Evolutionary conservation across 2,888 invertebrate species (phyloP).

Genomic region (Drosophila peninsularis): DNA sequence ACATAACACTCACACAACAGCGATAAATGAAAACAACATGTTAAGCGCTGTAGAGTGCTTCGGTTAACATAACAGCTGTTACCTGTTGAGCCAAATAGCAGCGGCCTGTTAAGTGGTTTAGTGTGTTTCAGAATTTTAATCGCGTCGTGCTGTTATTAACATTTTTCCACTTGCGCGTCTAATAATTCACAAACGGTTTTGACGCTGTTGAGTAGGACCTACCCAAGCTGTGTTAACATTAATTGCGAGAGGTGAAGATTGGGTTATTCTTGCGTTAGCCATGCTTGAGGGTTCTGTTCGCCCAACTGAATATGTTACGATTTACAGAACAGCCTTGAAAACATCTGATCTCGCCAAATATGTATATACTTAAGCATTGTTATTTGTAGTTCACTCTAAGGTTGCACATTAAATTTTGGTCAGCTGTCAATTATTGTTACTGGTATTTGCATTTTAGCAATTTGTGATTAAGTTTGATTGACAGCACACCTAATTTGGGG

Average conservation of each 20-base stretch:
- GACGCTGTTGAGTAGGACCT: not conserved
- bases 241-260: constrained; percentile 77
- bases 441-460: constrained; percentile 28
- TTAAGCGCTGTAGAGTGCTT: not conserved
- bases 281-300: constrained; percentile 78
- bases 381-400: not conserved
- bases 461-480: constrained; percentile 57
- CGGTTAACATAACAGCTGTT: constrained; percentile 6
- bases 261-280: constrained; percentile 65
- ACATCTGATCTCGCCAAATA: constrained; percentile 78
- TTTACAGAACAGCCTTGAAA: constrained; percentile 74
- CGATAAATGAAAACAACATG: constrained; percentile 4
- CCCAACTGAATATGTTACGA: constrained; percentile 80
- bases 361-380: not conserved
- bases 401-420: constrained; percentile 8
- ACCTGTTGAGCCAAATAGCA: not conserved
- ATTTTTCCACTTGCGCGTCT: not conserved
- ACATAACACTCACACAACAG: constrained; percentile 11
- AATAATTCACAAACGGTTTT: constrained; percentile 65
- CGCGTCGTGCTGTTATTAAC: constrained; percentile 1
- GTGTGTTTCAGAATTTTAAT: not conserved
- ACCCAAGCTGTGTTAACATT: fast-evolving
- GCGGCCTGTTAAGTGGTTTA: not conserved
- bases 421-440: constrained; percentile 21
- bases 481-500: constrained; percentile 63